Evolutionary conservation across 2,888 invertebrate genomes (phyloP), one percentile per base, ranked within the genome.

Genomic region (Cenopis cana): DNA sequence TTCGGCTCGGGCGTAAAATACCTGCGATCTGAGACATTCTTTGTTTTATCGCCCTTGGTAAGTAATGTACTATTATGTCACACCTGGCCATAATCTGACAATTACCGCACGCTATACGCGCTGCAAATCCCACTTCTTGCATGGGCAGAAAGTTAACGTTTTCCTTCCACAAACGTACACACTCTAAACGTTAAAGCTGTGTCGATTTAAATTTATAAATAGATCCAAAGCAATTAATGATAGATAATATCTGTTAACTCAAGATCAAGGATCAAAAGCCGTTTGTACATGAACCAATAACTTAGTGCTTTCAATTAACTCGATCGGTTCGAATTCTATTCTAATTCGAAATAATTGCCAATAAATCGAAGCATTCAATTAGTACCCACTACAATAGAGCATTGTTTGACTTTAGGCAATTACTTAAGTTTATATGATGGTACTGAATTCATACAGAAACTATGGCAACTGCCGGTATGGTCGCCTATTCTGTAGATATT

Each of bases 401-500:
- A 70, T 66, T 60, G 66, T 70, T 71, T 71, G 66, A 66, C 66
- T 71, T 54, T 33, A 55, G 55, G 60, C 70, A 71, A 71, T 71
- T 71, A n/a, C n/a, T n/a, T n/a, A 65, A 65, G 33, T 70, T 64
- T 65, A 33, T 65, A 49, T 46, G 20, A 55, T 55, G 66, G 57
- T 65, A 38, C 38, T 69, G 17, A 38, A 46, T 71, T 70, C 59
- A 60, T 66, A 71, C 4, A 60, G 60, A 71, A 71, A 71, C 52
- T 66, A 66, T 46, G 17, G 20, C 20, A 6, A 50, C 3, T 5
- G 20, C 24, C 20, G 38, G 8, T 12, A 68, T 38, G 11, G 54
- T 46, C 62, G 49, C 46, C 55, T 46, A 9, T 49, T 61, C 3
- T 57, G 49, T 59, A 4, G 8, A 2, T 10, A 29, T 12, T 56